Evolutionary conservation across 53 echinoderm and acorn worm genomes (phyloP).

Genomic region (Echinarachnius parma): DNA sequence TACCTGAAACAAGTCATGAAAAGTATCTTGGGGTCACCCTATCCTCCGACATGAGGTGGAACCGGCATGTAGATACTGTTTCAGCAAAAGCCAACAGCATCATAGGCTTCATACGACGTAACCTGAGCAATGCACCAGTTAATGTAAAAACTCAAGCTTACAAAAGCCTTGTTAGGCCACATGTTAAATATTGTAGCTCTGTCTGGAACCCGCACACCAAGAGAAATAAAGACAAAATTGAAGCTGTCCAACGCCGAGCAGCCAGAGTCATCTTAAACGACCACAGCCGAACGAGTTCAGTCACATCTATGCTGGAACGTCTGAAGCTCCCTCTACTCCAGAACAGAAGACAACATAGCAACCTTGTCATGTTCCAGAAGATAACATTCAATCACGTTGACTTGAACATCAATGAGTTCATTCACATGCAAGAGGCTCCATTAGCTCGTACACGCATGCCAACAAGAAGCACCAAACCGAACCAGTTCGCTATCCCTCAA

Average conservation of each 20-base stretch:
- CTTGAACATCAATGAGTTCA: slow-evolving; percentile 8
- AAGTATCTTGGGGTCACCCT: slow-evolving; percentile 37
- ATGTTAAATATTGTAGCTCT: slow-evolving; percentile 21
- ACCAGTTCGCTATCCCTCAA: slow-evolving; percentile 1
- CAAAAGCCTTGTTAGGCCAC: slow-evolving; percentile 29
- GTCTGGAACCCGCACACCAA: slow-evolving; percentile 32
- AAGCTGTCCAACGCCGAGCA: slow-evolving; percentile 39
- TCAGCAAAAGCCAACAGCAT: slow-evolving; percentile 28
- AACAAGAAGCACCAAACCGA: slow-evolving; percentile 10
- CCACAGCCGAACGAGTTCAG: slow-evolving; percentile 31
- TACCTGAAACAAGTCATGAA: neutral
- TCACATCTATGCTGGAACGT: too few relatives aligned
- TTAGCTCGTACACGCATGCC: slow-evolving; percentile 1
- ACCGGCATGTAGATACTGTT: slow-evolving; percentile 6
- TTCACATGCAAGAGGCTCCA: neutral
- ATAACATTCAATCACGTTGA: slow-evolving; percentile 12
- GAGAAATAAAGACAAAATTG: slow-evolving; percentile 21
- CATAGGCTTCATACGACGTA: slow-evolving; percentile 17
- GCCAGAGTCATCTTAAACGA: slow-evolving; percentile 26
- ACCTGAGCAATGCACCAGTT: slow-evolving; percentile 9
- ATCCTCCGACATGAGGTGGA: slow-evolving; percentile 25
- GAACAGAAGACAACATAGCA: slow-evolving; percentile 1
- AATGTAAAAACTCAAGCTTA: slow-evolving; percentile 38
- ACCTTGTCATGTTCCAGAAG: slow-evolving; percentile 14
- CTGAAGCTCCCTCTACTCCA: slow-evolving; percentile 23